These are phyloP conservation scores for Dexiosoma caninum DNA, from an alignment of 2,888 invertebrate species.

Conservation along the genomic window DNA sequence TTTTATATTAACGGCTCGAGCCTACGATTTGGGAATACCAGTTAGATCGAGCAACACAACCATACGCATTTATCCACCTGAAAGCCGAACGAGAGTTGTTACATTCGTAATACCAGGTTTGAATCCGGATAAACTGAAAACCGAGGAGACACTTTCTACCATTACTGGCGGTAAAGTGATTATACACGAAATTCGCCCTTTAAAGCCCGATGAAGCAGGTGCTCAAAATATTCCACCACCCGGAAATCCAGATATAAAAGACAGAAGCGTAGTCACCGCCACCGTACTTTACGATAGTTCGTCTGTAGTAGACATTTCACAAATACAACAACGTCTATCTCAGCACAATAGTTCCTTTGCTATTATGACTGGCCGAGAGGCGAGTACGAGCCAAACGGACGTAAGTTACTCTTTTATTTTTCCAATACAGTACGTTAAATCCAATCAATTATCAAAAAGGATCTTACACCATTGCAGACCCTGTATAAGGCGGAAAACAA, in stretches of 20 bases:
- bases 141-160: slow-evolving; percentile 86
- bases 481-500: slow-evolving; percentile 86
- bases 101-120: slow-evolving; percentile 89
- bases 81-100: slow-evolving; percentile 86
- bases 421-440: not conserved
- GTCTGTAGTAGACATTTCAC: slow-evolving; percentile 84
- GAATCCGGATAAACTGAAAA: slow-evolving; percentile 84
- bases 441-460: slow-evolving; percentile 42
- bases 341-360: slow-evolving; percentile 76
- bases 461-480: slow-evolving; percentile 79
- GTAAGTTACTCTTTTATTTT: slow-evolving; percentile 69
- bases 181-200: slow-evolving; percentile 86
- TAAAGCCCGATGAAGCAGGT: slow-evolving; percentile 80
- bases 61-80: slow-evolving; percentile 88
- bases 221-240: slow-evolving; percentile 79
- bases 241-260: slow-evolving; percentile 79
- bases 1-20: slow-evolving; percentile 85
- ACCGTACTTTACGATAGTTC: slow-evolving; percentile 84
- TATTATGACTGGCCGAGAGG: slow-evolving; percentile 70
- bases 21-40: slow-evolving; percentile 91
- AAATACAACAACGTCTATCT: slow-evolving; percentile 82
- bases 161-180: slow-evolving; percentile 89
- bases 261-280: slow-evolving; percentile 85
- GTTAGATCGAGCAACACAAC: slow-evolving; percentile 85
- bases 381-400: slow-evolving; percentile 71